Percentiles rank a stretch among this genome's conserved stretches.
phyloP scores from a whole-genome alignment of 2,888 invertebrate species.

The Mimachlamys varia region DNA sequence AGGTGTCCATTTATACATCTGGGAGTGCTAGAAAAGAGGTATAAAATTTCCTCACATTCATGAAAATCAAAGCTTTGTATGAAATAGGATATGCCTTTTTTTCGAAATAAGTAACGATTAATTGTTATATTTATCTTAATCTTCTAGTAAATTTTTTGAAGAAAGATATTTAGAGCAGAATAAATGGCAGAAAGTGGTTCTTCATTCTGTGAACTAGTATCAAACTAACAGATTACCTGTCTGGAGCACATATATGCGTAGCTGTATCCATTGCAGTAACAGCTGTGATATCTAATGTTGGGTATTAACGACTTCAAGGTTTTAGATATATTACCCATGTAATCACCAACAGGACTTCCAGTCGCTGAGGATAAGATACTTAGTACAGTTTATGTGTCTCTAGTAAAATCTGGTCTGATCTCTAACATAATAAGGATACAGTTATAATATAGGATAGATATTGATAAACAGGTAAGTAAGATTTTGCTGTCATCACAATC shows the following conservation, averaged over 20 bases:
- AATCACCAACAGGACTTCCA: neutral
- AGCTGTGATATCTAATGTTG: neutral
- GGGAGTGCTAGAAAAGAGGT: neutral
- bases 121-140: neutral
- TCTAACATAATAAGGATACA: neutral
- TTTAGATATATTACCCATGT: neutral
- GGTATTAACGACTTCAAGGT: neutral
- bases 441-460: too few species aligned
- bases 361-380: neutral
- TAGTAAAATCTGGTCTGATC: neutral
- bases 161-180: neutral
- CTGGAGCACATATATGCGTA: neutral
- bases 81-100: neutral
- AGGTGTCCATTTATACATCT: conserved; percentile 4
- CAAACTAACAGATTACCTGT: neutral
- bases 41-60: neutral
- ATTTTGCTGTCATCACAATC: neutral
- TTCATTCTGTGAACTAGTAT: neutral
- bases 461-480: neutral
- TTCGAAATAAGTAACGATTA: neutral
- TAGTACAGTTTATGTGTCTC: neutral
- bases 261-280: neutral
- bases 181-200: neutral
- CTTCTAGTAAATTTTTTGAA: neutral
- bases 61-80: neutral